Evolutionary conservation across 2,113 vertebrate genomes (phyloP), one percentile per base, ranked within the genome.

Genomic region (Urocolius indicus): DNA sequence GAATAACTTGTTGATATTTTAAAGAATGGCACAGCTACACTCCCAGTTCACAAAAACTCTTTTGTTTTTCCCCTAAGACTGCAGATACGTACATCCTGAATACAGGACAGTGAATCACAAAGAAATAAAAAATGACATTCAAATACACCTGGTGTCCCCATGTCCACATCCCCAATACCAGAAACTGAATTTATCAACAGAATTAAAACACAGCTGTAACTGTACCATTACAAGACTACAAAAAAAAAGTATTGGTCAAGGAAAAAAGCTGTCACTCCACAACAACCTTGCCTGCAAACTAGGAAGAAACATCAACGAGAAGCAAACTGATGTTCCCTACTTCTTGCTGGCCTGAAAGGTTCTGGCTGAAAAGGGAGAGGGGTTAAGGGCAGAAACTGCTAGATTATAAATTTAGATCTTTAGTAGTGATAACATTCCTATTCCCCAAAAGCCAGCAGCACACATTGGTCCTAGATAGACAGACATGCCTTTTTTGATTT

Each of bases 321-420:
- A 95, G 90, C 91, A 97, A 97, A 96, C 76, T 96, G 94, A 95
- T 16, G 57, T 72, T 96, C 89, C 93, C 93, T 96, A 95, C 81
- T 97, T 95, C 94, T 95, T 96, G 87, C 95, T 96, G 93, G 94
- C 93, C 91, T 96, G 95, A 95, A 92, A 94, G 91, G 84, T 95
- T 94, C 93, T 95, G 87, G 87, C 93, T 96, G 95, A 94, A 96
- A 94, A 92, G 84, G 89, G 91, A 94, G 90, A 96, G 67, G 88
- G 92, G 96, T 41, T 41, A 75, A 97, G 91, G 93, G 94, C 89
- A 97, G 80, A 93, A 97, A 92, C 93, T 87, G 91, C 89, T 67
- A 72, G 72, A 95, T 83, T 69, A 11, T 22, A 92, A 59, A 34
- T 74, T 89, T 72, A 88, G 75, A 80, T 62, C 68, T 87, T 84